phyloP scores from a whole-genome alignment of 2,113 vertebrate genomes.

The Aix galericulata region DNA sequence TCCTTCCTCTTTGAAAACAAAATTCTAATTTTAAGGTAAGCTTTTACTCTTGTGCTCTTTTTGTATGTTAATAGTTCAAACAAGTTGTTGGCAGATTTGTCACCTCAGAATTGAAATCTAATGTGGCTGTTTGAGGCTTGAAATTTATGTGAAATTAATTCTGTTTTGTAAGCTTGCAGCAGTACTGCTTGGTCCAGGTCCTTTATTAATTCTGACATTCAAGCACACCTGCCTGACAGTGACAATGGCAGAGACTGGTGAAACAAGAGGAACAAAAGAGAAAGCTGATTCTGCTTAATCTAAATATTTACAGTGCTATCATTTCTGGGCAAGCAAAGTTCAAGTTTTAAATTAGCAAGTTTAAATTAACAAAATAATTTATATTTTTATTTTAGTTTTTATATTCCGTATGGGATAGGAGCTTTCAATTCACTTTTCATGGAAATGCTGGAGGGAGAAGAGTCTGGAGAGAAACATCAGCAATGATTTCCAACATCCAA shows the following conservation, averaged over 20 bases:
- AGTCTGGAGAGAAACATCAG: neutral
- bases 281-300: neutral
- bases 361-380: neutral
- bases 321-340: neutral
- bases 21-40: neutral
- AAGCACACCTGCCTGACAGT: neutral
- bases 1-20: neutral
- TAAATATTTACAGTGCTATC: neutral
- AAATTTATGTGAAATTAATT: neutral
- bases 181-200: neutral
- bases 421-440: neutral
- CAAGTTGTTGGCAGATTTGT: neutral
- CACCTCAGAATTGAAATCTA: neutral
- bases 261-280: neutral
- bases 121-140: neutral
- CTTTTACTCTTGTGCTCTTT: neutral
- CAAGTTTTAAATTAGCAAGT: neutral
- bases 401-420: neutral
- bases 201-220: neutral
- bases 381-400: neutral
- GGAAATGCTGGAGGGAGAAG: neutral
- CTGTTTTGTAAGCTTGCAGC: neutral
- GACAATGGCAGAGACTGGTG: neutral
- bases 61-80: neutral
- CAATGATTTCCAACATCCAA: neutral